These are phyloP conservation scores for Caretta caretta DNA, from an alignment of 2,113 vertebrate genomes.

Conservation along the genomic window DNA sequence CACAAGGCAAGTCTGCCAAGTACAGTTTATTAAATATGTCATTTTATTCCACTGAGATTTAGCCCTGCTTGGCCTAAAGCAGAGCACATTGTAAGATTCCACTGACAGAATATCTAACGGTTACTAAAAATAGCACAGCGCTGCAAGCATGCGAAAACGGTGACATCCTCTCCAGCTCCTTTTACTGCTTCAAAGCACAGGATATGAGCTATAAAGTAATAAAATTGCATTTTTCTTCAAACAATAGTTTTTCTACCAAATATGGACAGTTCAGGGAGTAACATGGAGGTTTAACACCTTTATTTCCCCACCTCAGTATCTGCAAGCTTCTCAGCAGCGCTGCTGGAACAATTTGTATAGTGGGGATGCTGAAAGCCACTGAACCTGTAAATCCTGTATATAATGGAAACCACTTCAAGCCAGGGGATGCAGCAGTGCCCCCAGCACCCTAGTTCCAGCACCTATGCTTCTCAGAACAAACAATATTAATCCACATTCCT, in stretches of 20 bases:
- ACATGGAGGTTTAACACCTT: neutral
- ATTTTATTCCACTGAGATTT: neutral
- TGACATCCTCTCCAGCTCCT: neutral
- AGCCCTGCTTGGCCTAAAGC: neutral
- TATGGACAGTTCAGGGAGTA: neutral
- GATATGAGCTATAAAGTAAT: neutral
- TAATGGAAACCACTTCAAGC: too few species aligned
- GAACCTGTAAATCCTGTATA: too few species aligned
- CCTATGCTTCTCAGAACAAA: neutral
- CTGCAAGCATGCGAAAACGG: accelerated
- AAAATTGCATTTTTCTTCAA: neutral
- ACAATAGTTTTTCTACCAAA: neutral
- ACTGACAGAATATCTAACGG: neutral
- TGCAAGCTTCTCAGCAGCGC: neutral
- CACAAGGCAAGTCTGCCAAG: neutral
- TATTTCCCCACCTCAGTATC: neutral
- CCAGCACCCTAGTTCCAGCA: too few species aligned
- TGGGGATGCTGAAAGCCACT: too few species aligned
- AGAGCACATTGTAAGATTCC: neutral
- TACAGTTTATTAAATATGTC: neutral
- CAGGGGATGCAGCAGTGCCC: too few species aligned
- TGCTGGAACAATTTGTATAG: neutral
- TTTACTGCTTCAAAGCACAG: neutral
- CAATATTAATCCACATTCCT: neutral
- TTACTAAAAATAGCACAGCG: neutral